phyloP scores from a whole-genome alignment of 2,113 vertebrate species.

The Heteronetta atricapilla region DNA sequence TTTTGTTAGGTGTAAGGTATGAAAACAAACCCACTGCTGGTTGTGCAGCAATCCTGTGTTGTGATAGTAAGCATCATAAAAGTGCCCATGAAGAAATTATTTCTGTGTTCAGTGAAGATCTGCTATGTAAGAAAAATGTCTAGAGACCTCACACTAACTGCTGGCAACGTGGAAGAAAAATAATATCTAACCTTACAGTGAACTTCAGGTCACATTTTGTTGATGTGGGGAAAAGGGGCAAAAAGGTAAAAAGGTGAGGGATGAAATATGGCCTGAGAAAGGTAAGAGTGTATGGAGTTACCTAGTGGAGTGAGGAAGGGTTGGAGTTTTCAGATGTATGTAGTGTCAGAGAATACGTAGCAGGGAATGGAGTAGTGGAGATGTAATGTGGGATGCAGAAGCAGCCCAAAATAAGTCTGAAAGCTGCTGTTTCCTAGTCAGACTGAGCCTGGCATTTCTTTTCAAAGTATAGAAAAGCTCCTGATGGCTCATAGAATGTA shows the following conservation, averaged over 20 bases:
- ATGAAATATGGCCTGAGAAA: not conserved
- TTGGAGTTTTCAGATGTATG: not conserved
- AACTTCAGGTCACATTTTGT: not conserved
- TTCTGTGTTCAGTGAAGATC: not conserved
- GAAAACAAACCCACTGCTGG: not conserved
- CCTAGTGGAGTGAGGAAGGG: not conserved
- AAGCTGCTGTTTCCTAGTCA: not conserved
- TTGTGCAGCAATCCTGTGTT: not conserved
- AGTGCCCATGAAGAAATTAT: not conserved
- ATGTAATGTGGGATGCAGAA: rapidly evolving
- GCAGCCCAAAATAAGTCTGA: not conserved
- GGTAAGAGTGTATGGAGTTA: not conserved
- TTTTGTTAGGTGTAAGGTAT: not conserved
- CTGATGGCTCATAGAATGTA: not conserved
- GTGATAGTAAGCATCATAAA: not conserved
- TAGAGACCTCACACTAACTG: not conserved
- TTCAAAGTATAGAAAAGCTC: not conserved
- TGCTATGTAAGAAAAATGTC: not conserved
- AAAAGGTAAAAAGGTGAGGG: not conserved
- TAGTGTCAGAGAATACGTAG: not conserved
- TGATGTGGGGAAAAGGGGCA: rapidly evolving
- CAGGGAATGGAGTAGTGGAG: rapidly evolving
- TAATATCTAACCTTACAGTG: not conserved
- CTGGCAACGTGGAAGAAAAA: not conserved
- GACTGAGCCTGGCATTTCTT: not conserved